These are phyloP conservation scores for Malurus splendens DNA, from an alignment of 2,797 vertebrate genomes.

Conservation along the genomic window DNA sequence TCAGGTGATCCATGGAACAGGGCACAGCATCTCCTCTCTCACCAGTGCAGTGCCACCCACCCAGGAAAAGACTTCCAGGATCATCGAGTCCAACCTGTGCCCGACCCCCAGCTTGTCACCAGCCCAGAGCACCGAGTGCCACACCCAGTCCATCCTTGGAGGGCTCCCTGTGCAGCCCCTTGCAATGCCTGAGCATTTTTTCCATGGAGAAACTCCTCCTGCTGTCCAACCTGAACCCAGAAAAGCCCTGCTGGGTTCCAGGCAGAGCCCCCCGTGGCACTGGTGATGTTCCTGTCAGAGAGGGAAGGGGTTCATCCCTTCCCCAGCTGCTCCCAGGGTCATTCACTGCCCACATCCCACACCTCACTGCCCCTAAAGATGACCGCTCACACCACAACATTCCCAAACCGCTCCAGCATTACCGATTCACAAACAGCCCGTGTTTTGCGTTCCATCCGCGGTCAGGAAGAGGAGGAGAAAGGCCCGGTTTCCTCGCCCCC, in stretches of 20 bases:
- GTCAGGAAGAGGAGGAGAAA: neutral
- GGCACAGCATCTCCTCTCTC: too few relatives aligned
- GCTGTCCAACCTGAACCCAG: rapidly evolving
- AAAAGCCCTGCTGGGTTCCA: rapidly evolving
- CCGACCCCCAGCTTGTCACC: rapidly evolving
- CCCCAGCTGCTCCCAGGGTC: rapidly evolving
- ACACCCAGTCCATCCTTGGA: rapidly evolving
- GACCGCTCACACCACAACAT: rapidly evolving
- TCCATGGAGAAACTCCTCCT: neutral
- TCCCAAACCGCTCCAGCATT: rapidly evolving
- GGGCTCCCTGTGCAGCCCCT: neutral
- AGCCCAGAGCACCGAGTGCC: neutral
- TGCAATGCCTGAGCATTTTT: rapidly evolving
- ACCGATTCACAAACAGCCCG: rapidly evolving
- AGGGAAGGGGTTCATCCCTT: rapidly evolving
- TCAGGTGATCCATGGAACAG: rapidly evolving
- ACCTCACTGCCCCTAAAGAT: rapidly evolving
- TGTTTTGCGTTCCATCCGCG: neutral
- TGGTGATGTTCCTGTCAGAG: neutral
- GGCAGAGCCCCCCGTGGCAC: rapidly evolving
- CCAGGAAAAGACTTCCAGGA: rapidly evolving
- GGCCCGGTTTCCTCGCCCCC: neutral
- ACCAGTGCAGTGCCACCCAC: rapidly evolving
- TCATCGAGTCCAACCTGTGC: neutral
- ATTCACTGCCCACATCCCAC: rapidly evolving